These are phyloP conservation scores for Elephantulus edwardii DNA, from an alignment of 2,113 vertebrate species.

Conservation along the genomic window DNA sequence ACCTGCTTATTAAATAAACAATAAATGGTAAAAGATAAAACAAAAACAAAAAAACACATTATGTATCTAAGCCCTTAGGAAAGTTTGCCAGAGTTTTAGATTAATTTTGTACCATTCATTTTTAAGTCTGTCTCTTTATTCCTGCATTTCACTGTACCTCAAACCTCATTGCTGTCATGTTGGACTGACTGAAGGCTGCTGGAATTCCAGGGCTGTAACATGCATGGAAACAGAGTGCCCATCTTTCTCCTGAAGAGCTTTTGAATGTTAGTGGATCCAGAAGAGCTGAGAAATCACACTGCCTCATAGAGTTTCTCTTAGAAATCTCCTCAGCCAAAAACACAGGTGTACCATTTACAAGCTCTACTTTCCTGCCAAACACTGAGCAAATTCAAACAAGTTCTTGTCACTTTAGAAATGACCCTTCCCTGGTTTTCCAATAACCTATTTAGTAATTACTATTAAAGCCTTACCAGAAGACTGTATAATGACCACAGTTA, in stretches of 20 bases:
- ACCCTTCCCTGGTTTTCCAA: not conserved
- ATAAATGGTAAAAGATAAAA: too few relatives aligned
- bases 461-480: not conserved
- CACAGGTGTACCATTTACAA: not conserved
- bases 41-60: too few relatives aligned
- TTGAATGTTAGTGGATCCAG: too few relatives aligned
- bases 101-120: not conserved
- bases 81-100: not conserved
- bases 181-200: too few relatives aligned
- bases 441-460: not conserved
- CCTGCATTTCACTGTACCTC: not conserved
- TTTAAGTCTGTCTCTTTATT: not conserved
- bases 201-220: too few relatives aligned
- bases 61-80: too few relatives aligned
- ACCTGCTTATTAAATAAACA: too few relatives aligned
- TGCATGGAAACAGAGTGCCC: too few relatives aligned
- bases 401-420: not conserved
- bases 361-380: not conserved
- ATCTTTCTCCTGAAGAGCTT: too few relatives aligned
- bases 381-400: not conserved
- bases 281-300: not conserved
- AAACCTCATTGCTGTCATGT: too few relatives aligned
- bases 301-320: too few relatives aligned
- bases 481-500: not conserved
- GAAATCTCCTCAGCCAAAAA: not conserved